phyloP scores from a whole-genome alignment of 2,797 vertebrate species.

The Petrocephalus schoutedeni region DNA sequence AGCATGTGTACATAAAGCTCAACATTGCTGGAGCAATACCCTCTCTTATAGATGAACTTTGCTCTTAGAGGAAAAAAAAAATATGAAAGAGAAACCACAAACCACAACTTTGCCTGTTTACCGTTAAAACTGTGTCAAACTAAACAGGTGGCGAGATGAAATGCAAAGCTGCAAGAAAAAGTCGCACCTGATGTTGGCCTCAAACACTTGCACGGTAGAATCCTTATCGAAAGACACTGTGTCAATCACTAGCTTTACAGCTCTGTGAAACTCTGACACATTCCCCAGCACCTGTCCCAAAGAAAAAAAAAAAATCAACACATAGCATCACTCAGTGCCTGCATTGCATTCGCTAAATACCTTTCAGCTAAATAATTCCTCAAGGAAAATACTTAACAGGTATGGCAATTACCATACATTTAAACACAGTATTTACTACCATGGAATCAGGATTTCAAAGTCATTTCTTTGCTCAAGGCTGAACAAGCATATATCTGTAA shows the following conservation, averaged over 20 bases:
- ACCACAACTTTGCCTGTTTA: slow-evolving; percentile 1
- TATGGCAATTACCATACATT: background rate
- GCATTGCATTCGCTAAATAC: background rate
- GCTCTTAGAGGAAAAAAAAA: background rate
- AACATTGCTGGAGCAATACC: background rate
- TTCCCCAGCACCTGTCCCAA: slow-evolving; percentile 84
- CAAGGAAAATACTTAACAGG: background rate
- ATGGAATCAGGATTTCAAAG: background rate
- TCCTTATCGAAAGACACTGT: slow-evolving; percentile 97
- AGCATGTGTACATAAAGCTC: background rate
- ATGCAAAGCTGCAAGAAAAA: background rate
- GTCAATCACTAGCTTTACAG: slow-evolving; percentile 90
- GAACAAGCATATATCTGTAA: background rate
- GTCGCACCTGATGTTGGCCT: slow-evolving; percentile 90
- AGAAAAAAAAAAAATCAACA: slow-evolving; percentile 38
- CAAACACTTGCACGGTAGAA: slow-evolving; percentile 96
- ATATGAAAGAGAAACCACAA: background rate
- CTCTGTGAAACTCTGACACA: slow-evolving; percentile 88
- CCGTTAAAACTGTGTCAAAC: background rate
- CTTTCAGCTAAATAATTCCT: background rate
- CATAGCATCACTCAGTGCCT: background rate
- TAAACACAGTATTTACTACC: background rate
- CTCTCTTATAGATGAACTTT: background rate
- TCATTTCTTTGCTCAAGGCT: background rate
- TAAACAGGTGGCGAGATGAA: background rate